Percentiles rank a stretch among this genome's conserved stretches.
phyloP scores from a whole-genome alignment of 35 echinoderm and acorn worm species.

The Anneissia japonica region DNA sequence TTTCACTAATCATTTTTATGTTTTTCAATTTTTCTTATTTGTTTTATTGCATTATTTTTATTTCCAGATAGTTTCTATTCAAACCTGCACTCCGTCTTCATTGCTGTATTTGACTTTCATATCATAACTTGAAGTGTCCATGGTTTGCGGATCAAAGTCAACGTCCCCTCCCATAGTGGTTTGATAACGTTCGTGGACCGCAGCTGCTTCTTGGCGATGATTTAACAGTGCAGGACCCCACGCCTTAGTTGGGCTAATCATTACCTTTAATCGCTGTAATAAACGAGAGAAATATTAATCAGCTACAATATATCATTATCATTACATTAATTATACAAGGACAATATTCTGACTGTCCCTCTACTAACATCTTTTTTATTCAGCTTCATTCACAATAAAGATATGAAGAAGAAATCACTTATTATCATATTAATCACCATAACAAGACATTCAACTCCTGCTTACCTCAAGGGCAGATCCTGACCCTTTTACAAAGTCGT shows the following conservation, averaged over 20 bases:
- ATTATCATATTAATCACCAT: too few species aligned
- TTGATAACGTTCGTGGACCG: constrained; percentile 13
- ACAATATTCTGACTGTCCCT: too few species aligned
- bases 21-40: too few species aligned
- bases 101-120: neutral
- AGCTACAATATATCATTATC: too few species aligned
- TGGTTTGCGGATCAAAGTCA: neutral
- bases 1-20: too few species aligned
- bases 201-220: constrained; percentile 18
- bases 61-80: neutral
- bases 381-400: too few species aligned
- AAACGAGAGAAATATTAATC: too few species aligned
- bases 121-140: neutral
- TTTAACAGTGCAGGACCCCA: constrained; percentile 54
- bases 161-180: constrained; percentile 46
- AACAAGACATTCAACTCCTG: too few species aligned
- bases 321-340: too few species aligned
- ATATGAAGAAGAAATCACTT: neutral
- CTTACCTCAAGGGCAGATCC: neutral
- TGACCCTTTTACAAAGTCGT: constrained; percentile 38
- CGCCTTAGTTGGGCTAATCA: constrained; percentile 35
- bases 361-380: too few species aligned
- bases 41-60: too few species aligned
- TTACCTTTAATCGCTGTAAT: constrained; percentile 50
- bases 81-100: neutral